These are phyloP conservation scores for Mus spicilegus DNA, from an alignment of 2,113 vertebrate species.

Conservation along the genomic window DNA sequence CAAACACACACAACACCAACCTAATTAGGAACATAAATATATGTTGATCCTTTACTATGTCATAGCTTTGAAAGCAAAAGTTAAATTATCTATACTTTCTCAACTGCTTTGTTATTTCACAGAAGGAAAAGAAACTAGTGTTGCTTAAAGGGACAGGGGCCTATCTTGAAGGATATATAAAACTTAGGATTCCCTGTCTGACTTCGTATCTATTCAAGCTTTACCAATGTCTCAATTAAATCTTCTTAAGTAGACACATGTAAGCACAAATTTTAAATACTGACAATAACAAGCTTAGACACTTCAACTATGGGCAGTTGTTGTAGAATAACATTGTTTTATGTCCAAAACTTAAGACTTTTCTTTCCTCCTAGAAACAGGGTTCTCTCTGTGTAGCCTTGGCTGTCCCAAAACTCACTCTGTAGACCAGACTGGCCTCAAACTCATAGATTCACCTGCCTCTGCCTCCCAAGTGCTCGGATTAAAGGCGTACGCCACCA, in stretches of 20 bases:
- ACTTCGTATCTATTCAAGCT: constrained; percentile 47
- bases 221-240: constrained; percentile 44
- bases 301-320: constrained; percentile 58
- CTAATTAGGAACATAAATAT: constrained; percentile 86
- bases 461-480: neutral
- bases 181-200: constrained; percentile 47
- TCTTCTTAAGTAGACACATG: constrained; percentile 48
- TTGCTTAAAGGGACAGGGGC: constrained; percentile 36
- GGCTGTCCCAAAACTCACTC: no score
- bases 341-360: constrained; percentile 59
- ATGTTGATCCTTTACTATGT: constrained; percentile 78
- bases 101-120: constrained; percentile 57
- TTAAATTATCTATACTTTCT: constrained; percentile 59
- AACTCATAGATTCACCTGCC: neutral
- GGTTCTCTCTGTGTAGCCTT: no score
- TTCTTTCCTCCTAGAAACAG: neutral
- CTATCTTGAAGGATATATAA: constrained; percentile 28
- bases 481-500: neutral
- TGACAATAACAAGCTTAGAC: constrained; percentile 70
- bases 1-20: constrained; percentile 93
- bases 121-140: neutral
- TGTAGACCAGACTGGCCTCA: neutral
- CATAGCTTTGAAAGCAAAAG: constrained; percentile 65
- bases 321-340: constrained; percentile 44
- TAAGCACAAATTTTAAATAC: constrained; percentile 64